Evolutionary conservation across 2,797 vertebrate species (phyloP), one percentile per base, ranked within the genome.

Genomic region (Pipistrellus nathusii): DNA sequence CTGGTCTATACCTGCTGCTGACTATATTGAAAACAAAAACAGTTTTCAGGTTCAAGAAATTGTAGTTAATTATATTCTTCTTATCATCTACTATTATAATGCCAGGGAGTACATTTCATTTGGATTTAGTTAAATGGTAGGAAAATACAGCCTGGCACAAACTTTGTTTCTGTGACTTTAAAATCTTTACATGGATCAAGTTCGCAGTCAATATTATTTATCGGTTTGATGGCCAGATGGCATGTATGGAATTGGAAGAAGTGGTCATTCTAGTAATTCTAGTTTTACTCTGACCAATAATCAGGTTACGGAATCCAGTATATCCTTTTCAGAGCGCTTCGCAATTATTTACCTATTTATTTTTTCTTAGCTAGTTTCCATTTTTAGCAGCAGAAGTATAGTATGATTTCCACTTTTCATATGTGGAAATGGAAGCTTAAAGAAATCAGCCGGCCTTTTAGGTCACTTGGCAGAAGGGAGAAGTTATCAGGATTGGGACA

Each of bases 201-300:
- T 96, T 48, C 48, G 55, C 9, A 55, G 82, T 88, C 85, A 46
- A 8, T 82, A 71, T 69, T 44, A 80, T 82, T 93, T 85, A 90
- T 93, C 88, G 88, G 76, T 94, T 95, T 91, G 90, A 66, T 94
- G 86, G 30, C 0, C 0, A 8, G 90, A 55, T 96, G 94, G 80
- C 95, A 9, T 18, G 87, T 95, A 87, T 88, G 96, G 96, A 95
- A 96, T 96, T 91, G 46, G 82, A 90, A 93, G 86, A 95, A 97
- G 97, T 76, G 5, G 51, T 96, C 91, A 86, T 94, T 97, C 94
- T 97, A 95, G 51, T 96, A 90, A 86, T 94, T 97, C 94, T 97
- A 94, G 96, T 97, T 97, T 97, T 96, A 82, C 90, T 93, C 88
- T 96, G 93, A 84, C 92, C 35, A 46, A 73, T 91, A 96, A 95